These are phyloP conservation scores for Galeopsomyia nigrocyanea DNA, from an alignment of 2,888 invertebrate species.

Conservation along the genomic window DNA sequence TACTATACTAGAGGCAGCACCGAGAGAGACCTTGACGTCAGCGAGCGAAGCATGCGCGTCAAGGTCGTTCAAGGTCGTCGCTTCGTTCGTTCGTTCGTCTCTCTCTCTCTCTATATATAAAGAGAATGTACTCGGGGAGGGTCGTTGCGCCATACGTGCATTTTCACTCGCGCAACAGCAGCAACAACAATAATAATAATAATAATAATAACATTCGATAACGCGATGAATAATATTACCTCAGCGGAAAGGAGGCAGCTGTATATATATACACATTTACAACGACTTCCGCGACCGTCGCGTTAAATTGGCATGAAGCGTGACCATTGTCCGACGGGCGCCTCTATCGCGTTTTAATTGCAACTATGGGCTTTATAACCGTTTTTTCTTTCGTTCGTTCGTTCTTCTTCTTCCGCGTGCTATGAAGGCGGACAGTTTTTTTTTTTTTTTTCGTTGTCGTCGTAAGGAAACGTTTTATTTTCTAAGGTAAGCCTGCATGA, in stretches of 20 bases:
- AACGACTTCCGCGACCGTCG: slow-evolving; percentile 1
- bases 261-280: too few relatives aligned
- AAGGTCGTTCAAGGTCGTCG: slow-evolving; percentile 48
- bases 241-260: too few relatives aligned
- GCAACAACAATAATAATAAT: too few relatives aligned
- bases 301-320: slow-evolving; percentile 66
- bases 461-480: slow-evolving; percentile 31
- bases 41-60: slow-evolving; percentile 19
- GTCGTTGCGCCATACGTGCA: too few relatives aligned
- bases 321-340: slow-evolving; percentile 61
- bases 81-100: not conserved
- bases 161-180: too few relatives aligned
- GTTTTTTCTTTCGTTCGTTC: not conserved
- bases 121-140: too few relatives aligned
- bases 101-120: slow-evolving; percentile 2
- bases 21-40: slow-evolving; percentile 22
- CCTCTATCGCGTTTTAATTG: slow-evolving; percentile 61
- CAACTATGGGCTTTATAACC: slow-evolving; percentile 51
- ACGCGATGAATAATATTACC: too few relatives aligned
- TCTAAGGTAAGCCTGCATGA: slow-evolving; percentile 19
- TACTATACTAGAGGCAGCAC: not conserved
- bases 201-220: too few relatives aligned
- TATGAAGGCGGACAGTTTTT: slow-evolving; percentile 48
- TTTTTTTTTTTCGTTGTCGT: slow-evolving; percentile 50
- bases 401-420: slow-evolving; percentile 6